These are phyloP conservation scores for Dipus sagitta DNA, from an alignment of 2,797 vertebrate genomes.

Conservation along the genomic window DNA sequence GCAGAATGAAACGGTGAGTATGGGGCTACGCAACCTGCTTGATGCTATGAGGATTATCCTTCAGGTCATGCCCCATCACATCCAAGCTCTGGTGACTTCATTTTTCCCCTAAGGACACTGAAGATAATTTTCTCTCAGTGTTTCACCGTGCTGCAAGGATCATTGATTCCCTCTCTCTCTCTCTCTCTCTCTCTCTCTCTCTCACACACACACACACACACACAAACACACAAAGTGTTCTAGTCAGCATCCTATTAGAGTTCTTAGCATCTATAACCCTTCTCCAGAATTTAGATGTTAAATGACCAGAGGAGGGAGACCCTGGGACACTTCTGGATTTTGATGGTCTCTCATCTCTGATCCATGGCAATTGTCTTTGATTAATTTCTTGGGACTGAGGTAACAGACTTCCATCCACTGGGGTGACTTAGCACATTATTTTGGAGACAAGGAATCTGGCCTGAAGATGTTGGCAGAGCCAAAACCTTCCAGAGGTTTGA, in stretches of 20 bases:
- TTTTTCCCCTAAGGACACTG: not conserved
- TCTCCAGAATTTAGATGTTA: constrained; percentile 49
- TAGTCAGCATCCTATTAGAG: not conserved
- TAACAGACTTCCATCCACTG: not conserved
- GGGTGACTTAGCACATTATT: not conserved
- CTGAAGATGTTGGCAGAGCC: not conserved
- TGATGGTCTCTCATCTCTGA: too few relatives aligned
- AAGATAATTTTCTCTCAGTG: not conserved
- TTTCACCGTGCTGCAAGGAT: constrained; percentile 33
- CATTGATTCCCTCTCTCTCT: not conserved
- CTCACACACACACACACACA: too few relatives aligned
- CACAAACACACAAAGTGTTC: not conserved
- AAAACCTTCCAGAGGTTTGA: rapidly evolving
- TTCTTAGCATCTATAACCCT: not conserved
- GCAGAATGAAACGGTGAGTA: constrained; percentile 98
- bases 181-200: too few relatives aligned
- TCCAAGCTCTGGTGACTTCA: not conserved
- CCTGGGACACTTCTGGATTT: not conserved
- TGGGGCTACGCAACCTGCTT: not conserved
- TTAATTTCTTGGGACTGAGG: not conserved
- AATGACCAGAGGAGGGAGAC: not conserved
- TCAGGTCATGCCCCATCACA: not conserved
- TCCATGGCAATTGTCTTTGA: not conserved
- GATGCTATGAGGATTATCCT: not conserved
- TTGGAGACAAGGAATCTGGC: not conserved